phyloP scores from a whole-genome alignment of 2,797 vertebrate species.

The Thalassophryne amazonica region DNA sequence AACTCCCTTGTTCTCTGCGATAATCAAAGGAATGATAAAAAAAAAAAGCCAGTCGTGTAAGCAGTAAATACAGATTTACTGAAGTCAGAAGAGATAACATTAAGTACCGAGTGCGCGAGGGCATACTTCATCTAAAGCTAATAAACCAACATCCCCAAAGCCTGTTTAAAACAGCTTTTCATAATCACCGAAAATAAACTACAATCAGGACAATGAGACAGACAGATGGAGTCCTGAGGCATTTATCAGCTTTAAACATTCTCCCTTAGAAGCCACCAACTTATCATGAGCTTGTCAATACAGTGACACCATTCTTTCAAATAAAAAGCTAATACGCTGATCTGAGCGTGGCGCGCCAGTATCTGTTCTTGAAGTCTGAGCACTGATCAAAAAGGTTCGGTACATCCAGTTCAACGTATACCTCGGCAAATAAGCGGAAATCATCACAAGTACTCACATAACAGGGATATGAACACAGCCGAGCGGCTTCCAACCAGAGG shows the following conservation, averaged over 20 bases:
- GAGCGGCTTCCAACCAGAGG: slow-evolving; percentile 54
- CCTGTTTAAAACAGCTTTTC: slow-evolving; percentile 77
- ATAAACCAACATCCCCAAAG: slow-evolving; percentile 79
- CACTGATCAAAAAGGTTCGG: slow-evolving; percentile 80
- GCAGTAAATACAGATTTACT: slow-evolving; percentile 72
- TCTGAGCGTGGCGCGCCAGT: slow-evolving; percentile 70
- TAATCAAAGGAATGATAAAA: slow-evolving; percentile 73
- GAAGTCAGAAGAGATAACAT: slow-evolving; percentile 73
- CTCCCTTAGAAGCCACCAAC: slow-evolving; percentile 79
- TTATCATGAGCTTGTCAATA: slow-evolving; percentile 80
- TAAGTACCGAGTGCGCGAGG: slow-evolving; percentile 51
- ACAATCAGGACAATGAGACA: slow-evolving; percentile 79
- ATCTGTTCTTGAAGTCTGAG: slow-evolving; percentile 76
- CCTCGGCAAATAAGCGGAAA: slow-evolving; percentile 74
- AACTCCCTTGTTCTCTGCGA: slow-evolving; percentile 49
- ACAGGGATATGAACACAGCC: slow-evolving; percentile 69
- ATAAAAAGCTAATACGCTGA: slow-evolving; percentile 78
- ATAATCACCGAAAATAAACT: slow-evolving; percentile 83
- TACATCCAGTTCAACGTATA: slow-evolving; percentile 74
- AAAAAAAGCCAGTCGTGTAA: slow-evolving; percentile 64
- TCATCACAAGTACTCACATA: slow-evolving; percentile 71
- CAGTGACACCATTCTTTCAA: slow-evolving; percentile 85
- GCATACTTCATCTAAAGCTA: slow-evolving; percentile 72
- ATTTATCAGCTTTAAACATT: slow-evolving; percentile 81
- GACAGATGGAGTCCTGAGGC: slow-evolving; percentile 80